Conservation (phyloP, 2,797 vertebrate genomes). For the Sebastiscus albofasciatus region DNA sequence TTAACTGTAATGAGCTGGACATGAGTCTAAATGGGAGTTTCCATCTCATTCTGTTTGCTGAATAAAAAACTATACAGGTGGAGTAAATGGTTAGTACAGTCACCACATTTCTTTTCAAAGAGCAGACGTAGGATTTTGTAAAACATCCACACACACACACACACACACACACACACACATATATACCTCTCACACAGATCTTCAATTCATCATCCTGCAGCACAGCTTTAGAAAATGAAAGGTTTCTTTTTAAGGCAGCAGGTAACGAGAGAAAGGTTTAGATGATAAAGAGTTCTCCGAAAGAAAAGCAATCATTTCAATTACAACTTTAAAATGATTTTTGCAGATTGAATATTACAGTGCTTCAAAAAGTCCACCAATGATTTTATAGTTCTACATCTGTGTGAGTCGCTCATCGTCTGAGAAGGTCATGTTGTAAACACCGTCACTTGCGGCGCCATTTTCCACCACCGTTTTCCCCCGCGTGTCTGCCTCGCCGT, state of each 20-base stretch:
- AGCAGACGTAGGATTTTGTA: background rate
- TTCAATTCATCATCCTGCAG: background rate
- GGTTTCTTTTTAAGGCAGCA: slow-evolving; percentile 1
- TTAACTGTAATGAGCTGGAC: background rate
- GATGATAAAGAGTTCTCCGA: background rate
- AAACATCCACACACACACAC: background rate
- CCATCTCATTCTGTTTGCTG: background rate
- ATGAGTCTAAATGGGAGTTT: background rate
- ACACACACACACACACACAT: no score
- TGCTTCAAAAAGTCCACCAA: background rate
- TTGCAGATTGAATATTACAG: background rate
- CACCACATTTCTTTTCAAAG: background rate
- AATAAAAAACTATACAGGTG: background rate
- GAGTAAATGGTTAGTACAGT: background rate
- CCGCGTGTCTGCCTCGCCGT: slow-evolving; percentile 8
- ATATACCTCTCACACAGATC: background rate
- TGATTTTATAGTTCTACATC: slow-evolving; percentile 62
- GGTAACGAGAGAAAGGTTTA: background rate
- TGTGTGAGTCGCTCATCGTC: slow-evolving; percentile 71
- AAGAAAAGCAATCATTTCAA: background rate
- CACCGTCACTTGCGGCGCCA: slow-evolving; percentile 9
- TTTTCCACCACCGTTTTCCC: slow-evolving; percentile 48
- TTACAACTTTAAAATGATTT: background rate
- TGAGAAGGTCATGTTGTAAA: slow-evolving; percentile 65
- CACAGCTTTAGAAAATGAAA: background rate